A percentile compares a stretch with the other conserved stretches of the same genome.
Conservation (phyloP, 1,140 invertebrate species). For the Elysia chlorotica region DNA sequence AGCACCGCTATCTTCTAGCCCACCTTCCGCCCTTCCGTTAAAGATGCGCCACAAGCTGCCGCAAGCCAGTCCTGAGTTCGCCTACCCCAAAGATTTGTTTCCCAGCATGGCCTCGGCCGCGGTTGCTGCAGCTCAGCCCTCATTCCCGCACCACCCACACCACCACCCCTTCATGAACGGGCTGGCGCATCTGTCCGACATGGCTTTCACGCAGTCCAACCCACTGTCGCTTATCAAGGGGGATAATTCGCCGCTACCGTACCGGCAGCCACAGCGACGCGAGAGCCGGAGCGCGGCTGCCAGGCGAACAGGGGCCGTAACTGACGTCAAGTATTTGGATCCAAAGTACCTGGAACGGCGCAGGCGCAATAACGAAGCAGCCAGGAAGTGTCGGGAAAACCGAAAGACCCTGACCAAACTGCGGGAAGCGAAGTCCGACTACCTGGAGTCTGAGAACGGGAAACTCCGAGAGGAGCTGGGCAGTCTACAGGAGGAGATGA, state of each 20-base stretch:
- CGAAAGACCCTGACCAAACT: slow-evolving; percentile 53
- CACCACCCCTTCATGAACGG: slow-evolving; percentile 37
- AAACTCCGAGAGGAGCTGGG: slow-evolving; percentile 85
- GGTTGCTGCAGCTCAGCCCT: background rate
- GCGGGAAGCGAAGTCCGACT: slow-evolving; percentile 61
- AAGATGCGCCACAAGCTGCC: slow-evolving; percentile 51
- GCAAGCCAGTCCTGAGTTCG: slow-evolving; percentile 15
- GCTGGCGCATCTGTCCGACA: slow-evolving; percentile 53
- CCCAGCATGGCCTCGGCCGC: slow-evolving; percentile 22
- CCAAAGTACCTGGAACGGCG: slow-evolving; percentile 55
- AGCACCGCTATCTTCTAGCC: background rate
- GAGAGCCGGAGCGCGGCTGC: background rate
- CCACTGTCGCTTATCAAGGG: slow-evolving; percentile 39
- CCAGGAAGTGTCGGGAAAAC: slow-evolving; percentile 56
- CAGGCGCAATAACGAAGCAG: slow-evolving; percentile 56
- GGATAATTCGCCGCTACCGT: slow-evolving; percentile 6
- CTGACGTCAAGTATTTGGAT: slow-evolving; percentile 34
- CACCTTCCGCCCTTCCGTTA: slow-evolving; percentile 44
- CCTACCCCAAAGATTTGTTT: slow-evolving; percentile 11
- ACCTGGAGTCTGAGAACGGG: slow-evolving; percentile 68
- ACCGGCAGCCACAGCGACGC: background rate
- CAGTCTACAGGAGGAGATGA: slow-evolving; percentile 87
- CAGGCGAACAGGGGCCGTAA: slow-evolving; percentile 8
- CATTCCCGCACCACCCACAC: slow-evolving; percentile 22
- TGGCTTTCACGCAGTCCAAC: slow-evolving; percentile 44